These are phyloP conservation scores for Tetragonisca angustula DNA, from an alignment of 2,888 invertebrate species.

Conservation along the genomic window DNA sequence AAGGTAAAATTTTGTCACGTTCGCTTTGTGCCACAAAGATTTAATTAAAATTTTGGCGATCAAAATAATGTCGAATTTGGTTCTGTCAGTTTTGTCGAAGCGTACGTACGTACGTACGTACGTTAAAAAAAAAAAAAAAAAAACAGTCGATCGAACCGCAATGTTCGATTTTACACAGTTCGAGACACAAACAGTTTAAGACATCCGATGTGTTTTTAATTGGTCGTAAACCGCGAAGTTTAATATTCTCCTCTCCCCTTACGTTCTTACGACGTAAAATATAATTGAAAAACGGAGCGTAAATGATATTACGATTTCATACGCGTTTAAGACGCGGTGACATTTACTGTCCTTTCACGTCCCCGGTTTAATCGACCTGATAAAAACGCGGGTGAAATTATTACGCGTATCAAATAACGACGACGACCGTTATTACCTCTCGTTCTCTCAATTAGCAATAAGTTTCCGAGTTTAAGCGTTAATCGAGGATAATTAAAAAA, in stretches of 20 bases:
- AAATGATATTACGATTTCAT: neutral
- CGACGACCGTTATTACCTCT: too few relatives aligned
- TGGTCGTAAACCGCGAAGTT: neutral
- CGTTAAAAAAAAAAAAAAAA: neutral
- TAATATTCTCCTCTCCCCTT: too few relatives aligned
- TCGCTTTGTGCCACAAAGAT: neutral
- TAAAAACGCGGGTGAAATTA: too few relatives aligned
- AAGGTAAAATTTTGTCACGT: neutral
- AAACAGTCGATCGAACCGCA: neutral
- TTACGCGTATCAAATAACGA: too few relatives aligned
- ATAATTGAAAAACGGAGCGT: neutral
- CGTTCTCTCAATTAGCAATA: too few relatives aligned
- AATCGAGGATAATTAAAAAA: too few relatives aligned
- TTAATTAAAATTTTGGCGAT: slow-evolving; percentile 13
- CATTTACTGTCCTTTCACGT: too few relatives aligned
- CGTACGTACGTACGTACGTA: too few relatives aligned
- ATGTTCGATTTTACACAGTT: too few relatives aligned
- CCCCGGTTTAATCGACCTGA: too few relatives aligned
- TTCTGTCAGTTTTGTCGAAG: neutral
- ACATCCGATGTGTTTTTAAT: neutral
- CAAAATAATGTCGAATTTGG: neutral
- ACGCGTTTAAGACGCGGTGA: neutral
- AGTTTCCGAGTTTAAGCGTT: too few relatives aligned
- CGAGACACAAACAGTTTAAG: too few relatives aligned
- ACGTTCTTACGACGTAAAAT: neutral